Conservation (phyloP, 1,140 invertebrate species). For the Nymphalis io region DNA sequence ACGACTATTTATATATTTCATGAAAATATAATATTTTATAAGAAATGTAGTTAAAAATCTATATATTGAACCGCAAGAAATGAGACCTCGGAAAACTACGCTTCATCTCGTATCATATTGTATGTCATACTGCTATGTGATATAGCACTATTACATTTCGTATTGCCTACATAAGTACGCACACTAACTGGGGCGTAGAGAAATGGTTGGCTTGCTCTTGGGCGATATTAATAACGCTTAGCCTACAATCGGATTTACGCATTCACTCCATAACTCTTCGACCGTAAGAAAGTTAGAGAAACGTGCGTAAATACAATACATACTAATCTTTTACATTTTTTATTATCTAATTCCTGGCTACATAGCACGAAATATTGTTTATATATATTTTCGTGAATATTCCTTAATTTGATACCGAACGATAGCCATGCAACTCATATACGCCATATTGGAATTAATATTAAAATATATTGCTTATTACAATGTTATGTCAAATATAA, state of each 20-base stretch:
- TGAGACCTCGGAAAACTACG: conserved; percentile 42
- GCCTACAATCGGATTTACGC: conserved; percentile 22
- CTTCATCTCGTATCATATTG: conserved; percentile 41
- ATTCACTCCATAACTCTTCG: conserved; percentile 11
- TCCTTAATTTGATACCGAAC: no score
- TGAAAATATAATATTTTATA: conserved; percentile 19
- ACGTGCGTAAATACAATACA: background rate
- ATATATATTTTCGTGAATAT: no score
- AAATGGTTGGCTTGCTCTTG: conserved; percentile 44
- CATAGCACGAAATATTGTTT: no score
- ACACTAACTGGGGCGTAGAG: conserved; percentile 59
- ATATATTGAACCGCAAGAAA: conserved; percentile 55
- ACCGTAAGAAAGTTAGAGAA: conserved; percentile 6
- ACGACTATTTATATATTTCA: no score
- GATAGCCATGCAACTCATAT: no score
- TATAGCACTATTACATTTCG: conserved; percentile 58
- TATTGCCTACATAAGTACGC: conserved; percentile 27
- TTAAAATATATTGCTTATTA: no score
- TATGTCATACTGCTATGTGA: conserved; percentile 63
- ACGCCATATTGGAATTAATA: no score
- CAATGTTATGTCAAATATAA: no score
- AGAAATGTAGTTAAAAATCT: conserved; percentile 38
- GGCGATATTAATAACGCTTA: conserved; percentile 36
- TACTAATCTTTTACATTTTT: background rate
- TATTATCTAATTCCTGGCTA: no score